Evolutionary conservation across 1,140 invertebrate genomes (phyloP).

Genomic region (Drosophila mayri): DNA sequence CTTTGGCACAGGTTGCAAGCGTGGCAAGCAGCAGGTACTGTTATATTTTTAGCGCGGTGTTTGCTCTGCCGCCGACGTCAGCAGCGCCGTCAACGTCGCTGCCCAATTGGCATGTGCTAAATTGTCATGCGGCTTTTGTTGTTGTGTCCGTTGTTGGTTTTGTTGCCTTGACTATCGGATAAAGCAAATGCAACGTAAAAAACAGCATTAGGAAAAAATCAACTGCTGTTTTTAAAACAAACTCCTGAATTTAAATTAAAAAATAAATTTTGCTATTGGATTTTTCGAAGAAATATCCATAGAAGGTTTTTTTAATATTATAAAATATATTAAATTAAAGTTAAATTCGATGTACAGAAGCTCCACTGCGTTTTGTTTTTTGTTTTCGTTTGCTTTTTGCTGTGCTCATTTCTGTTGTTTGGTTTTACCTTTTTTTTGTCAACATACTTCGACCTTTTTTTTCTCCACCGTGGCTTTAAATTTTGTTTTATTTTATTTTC

Average conservation of each 20-base stretch:
- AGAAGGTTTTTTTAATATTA: background rate
- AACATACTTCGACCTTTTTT: conserved; percentile 45
- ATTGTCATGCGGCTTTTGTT: conserved; percentile 55
- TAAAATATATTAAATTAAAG: no score
- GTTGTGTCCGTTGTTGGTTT: conserved; percentile 16
- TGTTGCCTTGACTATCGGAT: conserved; percentile 52
- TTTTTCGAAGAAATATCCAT: background rate
- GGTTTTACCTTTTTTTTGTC: conserved; percentile 45
- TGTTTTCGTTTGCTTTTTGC: conserved; percentile 45
- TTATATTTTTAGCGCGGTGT: conserved; percentile 74
- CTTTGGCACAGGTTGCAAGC: conserved; percentile 67
- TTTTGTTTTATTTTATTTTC: conserved; percentile 15
- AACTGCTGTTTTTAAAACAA: no score
- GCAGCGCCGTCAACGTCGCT: conserved; percentile 23
- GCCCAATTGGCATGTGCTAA: conserved; percentile 75
- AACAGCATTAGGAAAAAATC: background rate
- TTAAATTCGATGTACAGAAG: background rate
- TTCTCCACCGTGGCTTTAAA: conserved; percentile 21
- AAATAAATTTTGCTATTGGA: background rate
- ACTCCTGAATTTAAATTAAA: background rate
- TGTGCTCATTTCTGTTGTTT: conserved; percentile 57
- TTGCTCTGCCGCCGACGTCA: conserved; percentile 20
- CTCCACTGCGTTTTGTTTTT: conserved; percentile 26
- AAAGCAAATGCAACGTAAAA: conserved; percentile 23
- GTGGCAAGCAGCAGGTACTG: conserved; percentile 72